Evolutionary conservation across 2,797 vertebrate species (phyloP), one percentile per base, ranked within the genome.

Genomic region (Neosalanx taihuensis): DNA sequence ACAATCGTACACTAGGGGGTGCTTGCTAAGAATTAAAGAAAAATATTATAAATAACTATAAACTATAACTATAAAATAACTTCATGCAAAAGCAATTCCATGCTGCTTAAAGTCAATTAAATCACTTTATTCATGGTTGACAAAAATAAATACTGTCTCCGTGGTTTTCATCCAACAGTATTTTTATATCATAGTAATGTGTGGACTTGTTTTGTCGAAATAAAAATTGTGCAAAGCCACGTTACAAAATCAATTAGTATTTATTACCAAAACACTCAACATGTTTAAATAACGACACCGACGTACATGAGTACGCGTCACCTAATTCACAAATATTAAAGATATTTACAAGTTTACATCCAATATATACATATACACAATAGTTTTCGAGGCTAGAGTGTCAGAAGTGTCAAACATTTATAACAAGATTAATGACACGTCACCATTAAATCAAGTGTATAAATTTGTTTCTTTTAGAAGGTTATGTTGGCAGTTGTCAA

Each of bases 291-390:
- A 73, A 73, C 75, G 76, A 58, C 72, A 65, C 26, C 70, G 84
- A 81, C 81, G 74, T 78, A 83, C 77, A 86, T 12, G 23, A 13
- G 63, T 76, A 72, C 56, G 64, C 75, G 71, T 80, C 74, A 87
- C 51, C 74, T 80, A 58, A 79, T 81, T 69, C 81, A 87, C 85
- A 84, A 84, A 87, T 84, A 86, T 79, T 78, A 86, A 83, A 83
- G 46, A 75, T 87, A 88, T 91, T 85, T 90, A 90, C 87, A 90
- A 64, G 59, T 85, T 84, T 88, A 86, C 72, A 74, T 85, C 86
- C 82, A 88, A 67, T 86, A 90, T 87, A 79, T 89, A 90, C 82
- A 89, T 86, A 84, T 88, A 67, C 79, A 92, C 85, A 90, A 69
- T 81, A 85, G 85, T 84, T 75, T 77, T 88, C 75, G 85, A 88